Evolutionary conservation across 2,888 invertebrate species (phyloP), one percentile per base, ranked within the genome.

Genomic region (Drosophila anceps): DNA sequence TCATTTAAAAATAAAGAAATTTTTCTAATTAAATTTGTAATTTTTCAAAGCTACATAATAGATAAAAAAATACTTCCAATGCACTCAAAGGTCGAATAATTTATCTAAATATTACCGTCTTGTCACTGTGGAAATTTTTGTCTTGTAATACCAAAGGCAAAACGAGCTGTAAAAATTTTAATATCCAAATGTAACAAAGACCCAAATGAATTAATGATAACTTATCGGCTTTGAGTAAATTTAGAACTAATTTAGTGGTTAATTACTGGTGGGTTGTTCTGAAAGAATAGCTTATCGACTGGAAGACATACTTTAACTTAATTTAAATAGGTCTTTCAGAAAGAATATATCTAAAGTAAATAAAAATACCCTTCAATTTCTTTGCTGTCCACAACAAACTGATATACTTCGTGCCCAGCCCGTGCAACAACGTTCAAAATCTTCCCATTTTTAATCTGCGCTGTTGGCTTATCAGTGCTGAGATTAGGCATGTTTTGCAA

Each of bases 191-290:
- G 12, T n/a, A 24, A 1, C n/a, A 24, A 1, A 7, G 7, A 51
- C 6, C 15, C 15, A 18, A 41, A 58, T 35, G 10, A 18, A 7
- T n/a, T 5, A 46, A 12, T n/a, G 41, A 41, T 50, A 35, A 8
- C n/a, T 35, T 59, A 68, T 70, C 71, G 9, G 27, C 10, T 6
- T 31, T 12, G 10, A 8, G 39, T 33, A 18, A 33, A 8, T 13
- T 8, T 15, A 31, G 9, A 44, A 44, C 12, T 27, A 6, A 9
- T 3, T 7, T 18, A 1, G 0, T 33, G 46, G 41, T 41, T 29
- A 70, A 20, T 35, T 35, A 2, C 15, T 33, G 18, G 20, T 41
- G 41, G 41, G 41, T 18, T 41, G 10, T 10, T 15, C 39, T 39
- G 1, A 39, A 7, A 39, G 7, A 24, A 24, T 3, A 24, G 4